A percentile compares a stretch with the other conserved stretches of the same genome.
phyloP scores from a whole-genome alignment of 2,797 vertebrate species.

The Semaprochilodus insignis region DNA sequence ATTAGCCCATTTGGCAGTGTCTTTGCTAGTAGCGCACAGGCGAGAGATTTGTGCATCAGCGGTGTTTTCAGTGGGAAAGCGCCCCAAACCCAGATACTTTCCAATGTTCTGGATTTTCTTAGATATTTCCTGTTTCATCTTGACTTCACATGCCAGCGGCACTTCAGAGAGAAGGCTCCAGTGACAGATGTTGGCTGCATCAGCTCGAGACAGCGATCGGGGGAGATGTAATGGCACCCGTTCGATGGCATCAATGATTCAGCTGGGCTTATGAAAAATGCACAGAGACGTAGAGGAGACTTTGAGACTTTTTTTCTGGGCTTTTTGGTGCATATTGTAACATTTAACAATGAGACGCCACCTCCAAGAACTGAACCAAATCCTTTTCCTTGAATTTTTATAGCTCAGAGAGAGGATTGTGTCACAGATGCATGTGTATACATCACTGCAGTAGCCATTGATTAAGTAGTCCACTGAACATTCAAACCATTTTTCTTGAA shows the following conservation, averaged over 20 bases:
- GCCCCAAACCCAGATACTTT: constrained; percentile 12
- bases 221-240: constrained; percentile 34
- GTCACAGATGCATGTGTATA: neutral
- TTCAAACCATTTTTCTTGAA: neutral
- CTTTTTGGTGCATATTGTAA: constrained; percentile 2
- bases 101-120: constrained; percentile 16
- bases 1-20: constrained; percentile 38
- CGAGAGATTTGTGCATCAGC: constrained; percentile 1
- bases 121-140: constrained; percentile 36
- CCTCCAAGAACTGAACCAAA: constrained; percentile 8
- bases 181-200: constrained; percentile 31
- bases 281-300: constrained; percentile 23
- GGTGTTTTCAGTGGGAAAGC: constrained; percentile 24
- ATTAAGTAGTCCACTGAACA: neutral
- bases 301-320: neutral
- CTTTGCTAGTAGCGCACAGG: constrained; percentile 1
- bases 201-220: constrained; percentile 21
- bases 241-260: constrained; percentile 47
- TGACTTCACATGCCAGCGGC: constrained; percentile 7
- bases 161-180: constrained; percentile 20
- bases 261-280: constrained; percentile 41
- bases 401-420: neutral
- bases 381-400: neutral
- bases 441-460: neutral
- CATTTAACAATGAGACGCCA: constrained; percentile 16